A percentile compares a stretch with the other conserved stretches of the same genome.
phyloP scores from a whole-genome alignment of 2,113 vertebrate genomes.

The Monarcha castaneiventris region DNA sequence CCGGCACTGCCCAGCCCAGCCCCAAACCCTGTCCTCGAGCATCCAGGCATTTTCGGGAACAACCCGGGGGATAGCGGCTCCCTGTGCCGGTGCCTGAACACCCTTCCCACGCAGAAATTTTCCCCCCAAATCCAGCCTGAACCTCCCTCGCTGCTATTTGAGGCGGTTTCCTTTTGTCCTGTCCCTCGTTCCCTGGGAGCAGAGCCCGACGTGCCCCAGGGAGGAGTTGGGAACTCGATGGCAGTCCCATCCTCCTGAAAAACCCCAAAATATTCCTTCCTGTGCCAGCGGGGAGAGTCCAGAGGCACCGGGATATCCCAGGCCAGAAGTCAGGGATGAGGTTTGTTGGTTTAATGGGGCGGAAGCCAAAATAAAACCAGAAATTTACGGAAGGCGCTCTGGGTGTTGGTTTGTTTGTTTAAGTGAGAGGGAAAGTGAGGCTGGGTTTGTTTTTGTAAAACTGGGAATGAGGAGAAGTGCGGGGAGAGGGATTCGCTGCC shows the following conservation, averaged over 20 bases:
- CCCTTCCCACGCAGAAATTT: not conserved
- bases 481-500: not conserved
- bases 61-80: not conserved
- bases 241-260: not conserved
- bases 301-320: not conserved
- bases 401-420: not conserved
- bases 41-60: no score
- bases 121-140: not conserved
- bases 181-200: not conserved
- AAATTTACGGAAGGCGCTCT: not conserved
- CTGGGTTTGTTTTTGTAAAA: not conserved
- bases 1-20: not conserved
- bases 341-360: not conserved
- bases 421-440: not conserved
- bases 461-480: not conserved
- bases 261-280: not conserved
- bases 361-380: not conserved
- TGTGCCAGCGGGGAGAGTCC: not conserved
- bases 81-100: not conserved
- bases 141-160: not conserved
- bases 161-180: not conserved
- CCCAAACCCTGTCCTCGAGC: accelerated
- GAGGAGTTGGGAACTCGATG: not conserved
- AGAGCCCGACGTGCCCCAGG: not conserved
- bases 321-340: accelerated